Base-by-base conservation (phyloP, 2,888 invertebrate species). In the Dorcus hopei region DNA sequence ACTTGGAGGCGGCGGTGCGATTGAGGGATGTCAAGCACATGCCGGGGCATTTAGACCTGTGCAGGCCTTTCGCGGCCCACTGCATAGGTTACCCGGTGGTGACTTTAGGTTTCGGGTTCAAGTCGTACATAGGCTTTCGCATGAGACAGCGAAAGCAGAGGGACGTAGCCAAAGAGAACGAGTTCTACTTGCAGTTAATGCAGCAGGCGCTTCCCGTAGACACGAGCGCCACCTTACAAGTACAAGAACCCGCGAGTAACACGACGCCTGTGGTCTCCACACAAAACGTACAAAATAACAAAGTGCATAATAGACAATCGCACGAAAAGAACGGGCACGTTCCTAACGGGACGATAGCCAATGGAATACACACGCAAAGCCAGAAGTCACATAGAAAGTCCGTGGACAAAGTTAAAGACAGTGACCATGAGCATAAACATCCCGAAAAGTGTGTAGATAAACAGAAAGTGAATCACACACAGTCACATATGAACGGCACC, bases 21-120 rank as follows among this genome's bases (percentile, higher is more conserved):
- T 86, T 93, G 76, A 85, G 89, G 75, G 91, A 90, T 79, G 83
- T 91, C 73, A 88, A 90, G 70, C 89, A 89, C 80, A 86, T 90
- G 83, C 91, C 92, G 61, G 89, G 88, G 74, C 91, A 92, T 77
- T 83, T 94, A 75, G 95, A 94, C 81, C 86, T 96, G 70, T 95
- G 94, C 82, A 85, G 95, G 78, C 97, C 97, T 68, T 95, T 97
- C 80, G 97, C 97, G 70, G 96, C 97, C 67, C 96, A 97, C 81
- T 96, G 95, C 65, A 78, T 79, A 64, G 78, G 93, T 65, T 97
- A 95, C 85, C 97, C 97, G 59, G 93, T 93, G 68, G 94, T 97
- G 53, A 94, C 97, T 69, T 85, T 97, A 76, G 97, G 97, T 68
- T 95, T 96, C 82, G 94, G 95, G 72, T 93, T 96, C 74, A 97